Conservation (phyloP, 2,113 vertebrate species). For the Grammomys dolichurus region DNA sequence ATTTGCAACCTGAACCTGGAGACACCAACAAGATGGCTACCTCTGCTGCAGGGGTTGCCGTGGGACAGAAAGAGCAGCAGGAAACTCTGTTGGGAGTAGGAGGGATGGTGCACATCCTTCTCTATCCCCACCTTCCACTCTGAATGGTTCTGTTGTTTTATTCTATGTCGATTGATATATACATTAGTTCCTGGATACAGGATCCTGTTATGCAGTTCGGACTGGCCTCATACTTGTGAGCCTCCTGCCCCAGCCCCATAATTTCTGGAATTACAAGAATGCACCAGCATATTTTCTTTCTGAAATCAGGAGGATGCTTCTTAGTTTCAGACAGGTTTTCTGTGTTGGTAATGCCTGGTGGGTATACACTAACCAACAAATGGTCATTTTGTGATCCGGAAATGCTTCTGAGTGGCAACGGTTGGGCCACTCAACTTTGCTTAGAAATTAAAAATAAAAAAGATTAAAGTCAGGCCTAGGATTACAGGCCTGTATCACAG, state of each 20-base stretch:
- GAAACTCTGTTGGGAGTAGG: neutral
- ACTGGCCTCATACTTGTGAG: neutral
- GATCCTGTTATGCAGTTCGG: neutral
- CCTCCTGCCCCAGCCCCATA: neutral
- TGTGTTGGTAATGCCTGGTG: neutral
- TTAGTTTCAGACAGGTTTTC: neutral
- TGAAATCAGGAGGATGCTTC: neutral
- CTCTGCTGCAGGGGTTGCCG: rapidly evolving
- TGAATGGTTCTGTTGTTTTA: neutral
- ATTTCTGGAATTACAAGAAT: neutral
- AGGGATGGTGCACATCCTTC: neutral
- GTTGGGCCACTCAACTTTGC: neutral
- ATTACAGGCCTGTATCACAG: neutral
- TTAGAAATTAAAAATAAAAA: neutral
- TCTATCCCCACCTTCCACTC: neutral
- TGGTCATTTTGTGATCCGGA: neutral
- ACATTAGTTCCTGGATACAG: too few relatives aligned
- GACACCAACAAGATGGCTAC: neutral
- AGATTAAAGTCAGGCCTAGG: neutral
- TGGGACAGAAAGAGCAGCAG: neutral
- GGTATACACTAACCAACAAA: neutral
- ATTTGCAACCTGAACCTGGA: neutral
- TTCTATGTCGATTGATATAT: neutral
- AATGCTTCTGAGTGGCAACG: neutral
- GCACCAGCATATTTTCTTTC: neutral